A percentile compares a stretch with the other conserved stretches of the same genome.
Evolutionary conservation across 2,797 vertebrate species (phyloP).

Genomic region (Sebastes jordani): DNA sequence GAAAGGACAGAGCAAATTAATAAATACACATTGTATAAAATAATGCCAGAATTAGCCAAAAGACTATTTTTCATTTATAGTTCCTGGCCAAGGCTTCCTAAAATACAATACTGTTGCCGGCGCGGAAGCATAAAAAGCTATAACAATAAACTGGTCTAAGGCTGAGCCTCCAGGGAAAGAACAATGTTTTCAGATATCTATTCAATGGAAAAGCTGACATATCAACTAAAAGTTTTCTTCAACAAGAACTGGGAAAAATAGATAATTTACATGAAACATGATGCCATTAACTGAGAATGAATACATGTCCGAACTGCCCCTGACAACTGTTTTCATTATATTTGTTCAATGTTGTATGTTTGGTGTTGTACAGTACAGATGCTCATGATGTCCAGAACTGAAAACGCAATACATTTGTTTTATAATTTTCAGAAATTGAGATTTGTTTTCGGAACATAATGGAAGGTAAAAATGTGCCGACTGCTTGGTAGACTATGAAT

Average conservation of each 20-base stretch:
- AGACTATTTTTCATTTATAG: no score
- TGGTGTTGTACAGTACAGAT: background rate
- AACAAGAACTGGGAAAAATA: background rate
- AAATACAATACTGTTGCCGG: no score
- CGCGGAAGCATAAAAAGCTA: no score
- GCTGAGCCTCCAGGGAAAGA: background rate
- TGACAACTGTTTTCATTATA: background rate
- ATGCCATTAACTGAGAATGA: background rate
- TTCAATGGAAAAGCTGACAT: background rate
- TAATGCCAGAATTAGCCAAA: no score
- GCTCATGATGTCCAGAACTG: background rate
- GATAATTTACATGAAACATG: background rate
- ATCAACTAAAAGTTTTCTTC: background rate
- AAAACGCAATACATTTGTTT: background rate
- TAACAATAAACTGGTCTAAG: no score
- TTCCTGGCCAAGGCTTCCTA: no score
- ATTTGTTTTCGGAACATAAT: background rate
- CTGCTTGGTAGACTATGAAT: background rate
- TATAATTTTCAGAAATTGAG: background rate
- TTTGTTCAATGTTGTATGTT: background rate
- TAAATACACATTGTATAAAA: no score
- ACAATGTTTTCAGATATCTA: background rate
- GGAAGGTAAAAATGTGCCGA: background rate
- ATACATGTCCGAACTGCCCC: background rate
- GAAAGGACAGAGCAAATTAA: no score